phyloP scores from a whole-genome alignment of 2,888 invertebrate species.

The Rosalia funebris region DNA sequence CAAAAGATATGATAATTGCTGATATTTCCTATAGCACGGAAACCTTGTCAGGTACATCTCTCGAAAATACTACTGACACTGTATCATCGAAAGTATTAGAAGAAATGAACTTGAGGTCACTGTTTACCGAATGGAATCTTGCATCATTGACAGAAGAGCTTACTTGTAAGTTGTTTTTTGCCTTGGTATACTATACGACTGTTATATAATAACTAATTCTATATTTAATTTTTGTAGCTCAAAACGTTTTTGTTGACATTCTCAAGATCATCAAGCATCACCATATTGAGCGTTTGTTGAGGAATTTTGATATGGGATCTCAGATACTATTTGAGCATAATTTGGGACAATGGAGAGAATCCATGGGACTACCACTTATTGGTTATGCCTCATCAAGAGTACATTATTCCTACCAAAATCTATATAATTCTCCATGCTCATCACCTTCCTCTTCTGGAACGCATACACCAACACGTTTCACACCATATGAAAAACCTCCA shows the following conservation, averaged over 20 bases:
- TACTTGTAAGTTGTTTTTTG: constrained; percentile 9
- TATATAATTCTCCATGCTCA: not conserved
- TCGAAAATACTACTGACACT: not conserved
- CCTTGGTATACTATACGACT: not conserved
- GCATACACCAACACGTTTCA: not conserved
- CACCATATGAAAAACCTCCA: not conserved
- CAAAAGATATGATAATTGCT: not conserved
- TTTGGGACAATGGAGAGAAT: constrained; percentile 41
- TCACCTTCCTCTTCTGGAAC: constrained; percentile 18
- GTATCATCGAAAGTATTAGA: not conserved
- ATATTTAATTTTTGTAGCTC: constrained; percentile 13
- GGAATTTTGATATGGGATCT: constrained; percentile 40
- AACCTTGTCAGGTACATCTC: not conserved
- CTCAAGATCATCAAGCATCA: constrained; percentile 37
- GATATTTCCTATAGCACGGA: not conserved
- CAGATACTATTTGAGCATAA: constrained; percentile 45
- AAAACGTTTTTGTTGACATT: constrained; percentile 26
- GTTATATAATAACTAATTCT: not conserved
- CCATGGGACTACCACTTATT: constrained; percentile 40
- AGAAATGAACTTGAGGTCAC: not conserved
- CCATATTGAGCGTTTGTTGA: constrained; percentile 40
- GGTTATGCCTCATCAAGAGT: too few relatives aligned
- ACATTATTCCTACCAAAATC: constrained; percentile 13
- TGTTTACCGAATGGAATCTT: constrained; percentile 9
- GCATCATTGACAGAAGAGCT: constrained; percentile 11